These are phyloP conservation scores for Bimastos eiseni DNA, from an alignment of 2,888 invertebrate species.

Conservation along the genomic window DNA sequence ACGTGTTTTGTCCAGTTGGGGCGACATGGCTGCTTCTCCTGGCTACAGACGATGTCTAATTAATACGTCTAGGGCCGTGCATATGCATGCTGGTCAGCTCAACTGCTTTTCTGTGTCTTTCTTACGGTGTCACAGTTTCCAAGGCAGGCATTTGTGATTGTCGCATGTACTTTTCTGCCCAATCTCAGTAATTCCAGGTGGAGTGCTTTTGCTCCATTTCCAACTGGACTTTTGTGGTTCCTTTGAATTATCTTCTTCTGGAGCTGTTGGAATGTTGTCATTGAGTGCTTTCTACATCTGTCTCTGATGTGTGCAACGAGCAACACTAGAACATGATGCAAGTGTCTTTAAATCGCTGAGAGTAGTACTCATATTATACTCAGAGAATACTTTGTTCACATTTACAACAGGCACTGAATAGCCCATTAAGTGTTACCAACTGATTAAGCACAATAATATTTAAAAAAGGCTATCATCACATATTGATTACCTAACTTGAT, in stretches of 20 bases:
- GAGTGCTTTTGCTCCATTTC: neutral
- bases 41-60: neutral
- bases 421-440: neutral
- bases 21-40: neutral
- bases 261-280: neutral
- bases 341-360: neutral
- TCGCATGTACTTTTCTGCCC: neutral
- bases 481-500: no score
- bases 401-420: no score
- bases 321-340: neutral
- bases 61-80: no score
- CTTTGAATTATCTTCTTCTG: neutral
- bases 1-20: neutral
- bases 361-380: neutral
- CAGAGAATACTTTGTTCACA: neutral
- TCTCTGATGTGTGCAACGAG: neutral
- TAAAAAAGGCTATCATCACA: neutral
- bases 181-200: neutral
- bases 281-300: neutral
- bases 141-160: neutral
- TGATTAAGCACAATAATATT: neutral
- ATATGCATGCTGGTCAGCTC: neutral
- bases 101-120: neutral
- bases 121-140: neutral
- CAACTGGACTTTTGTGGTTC: neutral